Percentiles rank a stretch among this genome's conserved stretches.
phyloP scores from a whole-genome alignment of 2,888 invertebrate species.

The Phymatocera aterrima region DNA sequence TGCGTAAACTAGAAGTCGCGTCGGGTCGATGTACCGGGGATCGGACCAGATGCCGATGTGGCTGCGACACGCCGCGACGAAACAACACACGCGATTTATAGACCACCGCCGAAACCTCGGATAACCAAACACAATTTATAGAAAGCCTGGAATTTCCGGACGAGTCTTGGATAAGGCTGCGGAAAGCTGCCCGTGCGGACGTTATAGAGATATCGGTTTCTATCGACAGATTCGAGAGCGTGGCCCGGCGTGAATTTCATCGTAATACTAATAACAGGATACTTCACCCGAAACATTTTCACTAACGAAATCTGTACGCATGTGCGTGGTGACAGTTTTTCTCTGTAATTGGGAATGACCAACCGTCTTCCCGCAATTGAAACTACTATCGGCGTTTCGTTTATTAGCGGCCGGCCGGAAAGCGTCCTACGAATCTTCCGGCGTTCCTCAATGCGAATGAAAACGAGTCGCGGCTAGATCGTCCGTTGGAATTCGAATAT shows the following conservation, averaged over 20 bases:
- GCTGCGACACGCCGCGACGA: conserved; percentile 5
- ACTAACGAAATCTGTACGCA: no score
- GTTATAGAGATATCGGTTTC: conserved; percentile 10
- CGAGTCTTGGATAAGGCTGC: conserved; percentile 25
- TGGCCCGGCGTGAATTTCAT: neutral
- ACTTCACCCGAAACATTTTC: no score
- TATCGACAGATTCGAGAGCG: conserved; percentile 17
- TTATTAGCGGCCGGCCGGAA: no score
- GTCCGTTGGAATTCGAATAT: neutral
- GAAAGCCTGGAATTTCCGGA: neutral
- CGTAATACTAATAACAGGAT: no score
- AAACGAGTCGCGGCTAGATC: neutral
- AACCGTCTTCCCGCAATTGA: no score
- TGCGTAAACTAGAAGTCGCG: conserved; percentile 14
- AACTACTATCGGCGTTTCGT: neutral
- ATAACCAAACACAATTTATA: conserved; percentile 31
- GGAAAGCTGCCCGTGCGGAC: neutral
- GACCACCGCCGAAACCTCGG: neutral
- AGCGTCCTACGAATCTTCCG: neutral
- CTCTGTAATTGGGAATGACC: no score
- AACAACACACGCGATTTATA: conserved; percentile 38
- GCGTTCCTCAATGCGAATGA: neutral
- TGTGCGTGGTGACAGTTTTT: no score
- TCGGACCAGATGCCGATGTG: conserved; percentile 21
- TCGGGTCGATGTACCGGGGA: neutral